Conservation (phyloP, 2,888 invertebrate genomes). For the Callosobruchus maculatus region DNA sequence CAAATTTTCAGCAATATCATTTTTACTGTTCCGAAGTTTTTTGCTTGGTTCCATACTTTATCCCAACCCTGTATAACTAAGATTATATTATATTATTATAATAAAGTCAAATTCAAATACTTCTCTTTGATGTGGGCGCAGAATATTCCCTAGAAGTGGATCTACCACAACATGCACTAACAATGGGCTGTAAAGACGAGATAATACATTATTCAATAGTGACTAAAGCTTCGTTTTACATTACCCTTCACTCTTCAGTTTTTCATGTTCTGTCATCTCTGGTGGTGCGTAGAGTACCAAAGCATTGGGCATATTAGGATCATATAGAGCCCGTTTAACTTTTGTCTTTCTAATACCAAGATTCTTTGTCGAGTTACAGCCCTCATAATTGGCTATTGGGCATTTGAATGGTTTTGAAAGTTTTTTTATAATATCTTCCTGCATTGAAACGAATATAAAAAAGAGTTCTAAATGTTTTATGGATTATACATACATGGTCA, state of each 20-base stretch:
- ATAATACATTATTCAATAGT: neutral
- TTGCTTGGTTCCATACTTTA: too few species aligned
- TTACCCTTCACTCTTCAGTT: conserved; percentile 72
- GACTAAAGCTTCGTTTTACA: conserved; percentile 22
- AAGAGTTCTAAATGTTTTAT: too few species aligned
- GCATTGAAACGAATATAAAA: conserved; percentile 19
- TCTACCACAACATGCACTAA: conserved; percentile 97
- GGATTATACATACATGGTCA: conserved; percentile 56
- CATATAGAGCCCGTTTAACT: conserved; percentile 75
- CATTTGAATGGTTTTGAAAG: conserved; percentile 86
- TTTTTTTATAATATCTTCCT: conserved; percentile 80
- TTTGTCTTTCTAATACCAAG: conserved; percentile 70
- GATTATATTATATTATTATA: too few species aligned
- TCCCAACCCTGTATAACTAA: too few species aligned
- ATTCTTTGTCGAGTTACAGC: conserved; percentile 66
- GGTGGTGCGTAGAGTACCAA: conserved; percentile 85
- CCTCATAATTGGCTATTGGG: conserved; percentile 85
- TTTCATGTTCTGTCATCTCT: conserved; percentile 79
- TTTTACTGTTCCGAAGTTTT: too few species aligned
- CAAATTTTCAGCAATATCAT: too few species aligned
- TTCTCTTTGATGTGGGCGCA: conserved; percentile 96
- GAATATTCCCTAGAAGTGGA: conserved; percentile 82
- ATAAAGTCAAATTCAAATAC: conserved; percentile 43
- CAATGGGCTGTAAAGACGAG: conserved; percentile 54
- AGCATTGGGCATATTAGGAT: conserved; percentile 89